A percentile compares a stretch with the other conserved stretches of the same genome.
Evolutionary conservation across 2,888 invertebrate genomes (phyloP).

Genomic region (Trilocha varians): DNA sequence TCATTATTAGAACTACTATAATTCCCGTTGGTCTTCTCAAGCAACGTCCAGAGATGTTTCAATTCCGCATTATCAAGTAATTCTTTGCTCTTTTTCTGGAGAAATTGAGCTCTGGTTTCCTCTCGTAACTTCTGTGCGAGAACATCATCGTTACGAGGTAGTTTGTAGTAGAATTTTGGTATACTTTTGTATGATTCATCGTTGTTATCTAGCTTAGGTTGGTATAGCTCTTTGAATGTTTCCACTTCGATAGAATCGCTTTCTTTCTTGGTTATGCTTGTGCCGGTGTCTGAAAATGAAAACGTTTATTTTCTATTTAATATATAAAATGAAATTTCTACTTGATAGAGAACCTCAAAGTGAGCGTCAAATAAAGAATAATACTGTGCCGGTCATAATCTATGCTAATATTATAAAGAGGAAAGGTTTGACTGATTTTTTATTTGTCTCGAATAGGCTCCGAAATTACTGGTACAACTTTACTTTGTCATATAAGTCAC

Average conservation of each 20-base stretch:
- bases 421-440: no score
- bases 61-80: constrained; percentile 90
- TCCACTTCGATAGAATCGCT: constrained; percentile 65
- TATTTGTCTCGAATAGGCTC: no score
- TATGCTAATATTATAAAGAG: no score
- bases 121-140: constrained; percentile 87
- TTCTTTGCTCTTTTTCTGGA: constrained; percentile 88
- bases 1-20: constrained; percentile 76
- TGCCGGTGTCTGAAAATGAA: constrained; percentile 39
- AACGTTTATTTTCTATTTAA: neutral
- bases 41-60: constrained; percentile 85
- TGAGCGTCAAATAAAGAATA: no score
- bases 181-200: constrained; percentile 74
- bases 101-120: constrained; percentile 89
- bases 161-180: constrained; percentile 83
- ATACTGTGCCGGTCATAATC: no score
- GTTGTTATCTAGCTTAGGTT: constrained; percentile 60
- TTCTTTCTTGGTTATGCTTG: constrained; percentile 55
- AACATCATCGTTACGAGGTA: constrained; percentile 84
- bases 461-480: no score
- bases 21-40: constrained; percentile 87
- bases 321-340: no score
- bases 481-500: no score
- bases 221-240: constrained; percentile 70
- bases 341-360: no score